A percentile compares a stretch with the other conserved stretches of the same genome.
These are phyloP conservation scores for Drosophila subsilvestris DNA, from an alignment of 2,888 invertebrate species.

Conservation along the genomic window DNA sequence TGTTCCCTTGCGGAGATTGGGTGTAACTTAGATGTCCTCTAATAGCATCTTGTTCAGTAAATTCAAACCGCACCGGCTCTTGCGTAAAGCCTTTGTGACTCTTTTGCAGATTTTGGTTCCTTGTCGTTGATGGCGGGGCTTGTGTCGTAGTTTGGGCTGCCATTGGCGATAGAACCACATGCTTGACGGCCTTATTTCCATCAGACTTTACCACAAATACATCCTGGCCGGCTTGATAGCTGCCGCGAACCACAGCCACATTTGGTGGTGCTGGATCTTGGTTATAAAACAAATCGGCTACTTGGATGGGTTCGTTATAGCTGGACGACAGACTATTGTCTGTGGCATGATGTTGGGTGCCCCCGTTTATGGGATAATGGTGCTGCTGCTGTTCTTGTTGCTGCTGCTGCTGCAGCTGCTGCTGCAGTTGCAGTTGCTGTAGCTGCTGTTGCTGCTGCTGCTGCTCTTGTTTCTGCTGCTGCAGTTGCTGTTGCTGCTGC, in stretches of 20 bases:
- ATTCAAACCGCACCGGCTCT: constrained; percentile 81
- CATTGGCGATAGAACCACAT: constrained; percentile 65
- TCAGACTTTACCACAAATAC: constrained; percentile 81
- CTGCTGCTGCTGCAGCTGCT: constrained; percentile 20
- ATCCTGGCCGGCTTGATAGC: constrained; percentile 80
- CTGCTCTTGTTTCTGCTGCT: constrained; percentile 20
- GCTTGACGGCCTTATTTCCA: constrained; percentile 79
- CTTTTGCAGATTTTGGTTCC: constrained; percentile 56
- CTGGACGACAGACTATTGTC: constrained; percentile 52
- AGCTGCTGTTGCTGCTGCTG: neutral
- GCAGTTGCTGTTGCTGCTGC: constrained; percentile 14
- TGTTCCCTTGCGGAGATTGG: constrained; percentile 69
- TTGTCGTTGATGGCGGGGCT: constrained; percentile 41
- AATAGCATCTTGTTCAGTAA: constrained; percentile 82
- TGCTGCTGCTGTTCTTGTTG: constrained; percentile 15
- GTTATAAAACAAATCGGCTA: constrained; percentile 71
- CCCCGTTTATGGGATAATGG: constrained; percentile 20
- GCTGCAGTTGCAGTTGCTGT: constrained; percentile 17
- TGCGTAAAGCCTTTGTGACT: constrained; percentile 66
- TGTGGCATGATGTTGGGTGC: constrained; percentile 20
- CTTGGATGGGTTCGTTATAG: constrained; percentile 60
- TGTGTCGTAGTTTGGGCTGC: constrained; percentile 53
- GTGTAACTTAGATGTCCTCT: constrained; percentile 76
- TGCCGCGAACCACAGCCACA: constrained; percentile 73
- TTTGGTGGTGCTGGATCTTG: constrained; percentile 64